Evolutionary conservation across 2,113 vertebrate genomes (phyloP), one percentile per base, ranked within the genome.

Genomic region (Aviceda subcristata): DNA sequence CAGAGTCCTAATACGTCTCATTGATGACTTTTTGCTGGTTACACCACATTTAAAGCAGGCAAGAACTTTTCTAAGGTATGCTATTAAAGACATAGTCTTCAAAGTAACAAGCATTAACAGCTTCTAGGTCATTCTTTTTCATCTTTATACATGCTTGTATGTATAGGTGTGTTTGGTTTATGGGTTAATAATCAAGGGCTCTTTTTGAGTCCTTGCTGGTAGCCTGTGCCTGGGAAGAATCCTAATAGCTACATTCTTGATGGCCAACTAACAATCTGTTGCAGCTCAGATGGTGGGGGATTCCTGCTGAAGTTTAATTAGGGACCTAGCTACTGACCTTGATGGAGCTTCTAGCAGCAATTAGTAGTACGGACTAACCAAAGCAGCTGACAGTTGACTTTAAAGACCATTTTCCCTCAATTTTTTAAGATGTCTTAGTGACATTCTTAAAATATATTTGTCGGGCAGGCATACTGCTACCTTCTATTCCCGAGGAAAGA

Each of bases 11-110:
- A 98, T 99, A 98, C 98, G 99, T 62, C 94, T 99, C 84, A 98
- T 99, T 64, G 99, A 99, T 57, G 99, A 99, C 87, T 99, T 99
- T 83, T 98, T 99, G 91, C 97, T 99, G 53, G 98, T 99, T 87
- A 99, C 99, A 0, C 99, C 99, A 30, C 98, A 99, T 91, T 96
- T 99, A 62, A 68, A 50, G 6, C 98, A 98, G 86, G 99, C 99
- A 29, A 97, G 98, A 88, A 75, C 84, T 27, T 99, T 99, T 85
- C 98, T 99, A 29, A 98, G 97, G 99, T 99, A 98, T 3, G 97
- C 38, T 88, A 3, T 75, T 57, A 80, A 53, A 60, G 15, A 50
- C 53, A 39, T 3, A 50, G 32, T 74, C 64, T 80, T 90, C 22
- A 59, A 81, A 91, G 18, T 67, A 82, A 18, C 50, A 83, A 39